Evolutionary conservation across 2,113 vertebrate genomes (phyloP).

Genomic region (Centrocercus urophasianus): DNA sequence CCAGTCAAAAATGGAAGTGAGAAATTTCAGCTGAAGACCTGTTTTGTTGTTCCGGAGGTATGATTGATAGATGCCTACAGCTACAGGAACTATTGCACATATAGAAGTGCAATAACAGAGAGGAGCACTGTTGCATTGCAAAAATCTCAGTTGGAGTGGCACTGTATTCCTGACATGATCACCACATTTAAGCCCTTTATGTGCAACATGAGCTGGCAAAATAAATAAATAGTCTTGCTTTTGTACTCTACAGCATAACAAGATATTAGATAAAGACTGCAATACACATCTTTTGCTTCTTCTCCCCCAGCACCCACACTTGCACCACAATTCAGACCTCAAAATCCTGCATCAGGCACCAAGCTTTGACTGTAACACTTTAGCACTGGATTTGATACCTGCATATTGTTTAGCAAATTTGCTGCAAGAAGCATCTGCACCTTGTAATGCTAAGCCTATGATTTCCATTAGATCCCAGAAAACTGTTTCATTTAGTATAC

Average conservation of each 20-base stretch:
- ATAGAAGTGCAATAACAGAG: neutral
- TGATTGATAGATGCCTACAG: accelerated
- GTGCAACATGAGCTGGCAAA: neutral
- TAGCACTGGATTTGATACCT: neutral
- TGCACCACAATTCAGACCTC: neutral
- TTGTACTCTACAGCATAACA: neutral
- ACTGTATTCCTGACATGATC: neutral
- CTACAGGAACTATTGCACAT: neutral
- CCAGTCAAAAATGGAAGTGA: neutral
- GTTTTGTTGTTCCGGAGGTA: neutral
- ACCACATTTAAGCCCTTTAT: neutral
- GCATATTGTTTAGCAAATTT: neutral
- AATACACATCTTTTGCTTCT: neutral
- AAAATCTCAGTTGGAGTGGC: neutral
- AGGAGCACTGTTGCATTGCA: neutral
- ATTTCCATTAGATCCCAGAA: neutral
- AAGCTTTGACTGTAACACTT: neutral
- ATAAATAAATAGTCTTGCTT: neutral
- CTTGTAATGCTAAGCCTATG: neutral
- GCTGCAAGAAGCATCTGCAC: neutral
- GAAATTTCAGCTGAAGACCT: neutral
- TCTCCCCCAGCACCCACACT: neutral
- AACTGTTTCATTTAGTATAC: neutral
- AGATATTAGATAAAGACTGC: neutral
- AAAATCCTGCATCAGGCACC: neutral